phyloP scores from a whole-genome alignment of 2,797 vertebrate species.

The Decapterus maruadsi region DNA sequence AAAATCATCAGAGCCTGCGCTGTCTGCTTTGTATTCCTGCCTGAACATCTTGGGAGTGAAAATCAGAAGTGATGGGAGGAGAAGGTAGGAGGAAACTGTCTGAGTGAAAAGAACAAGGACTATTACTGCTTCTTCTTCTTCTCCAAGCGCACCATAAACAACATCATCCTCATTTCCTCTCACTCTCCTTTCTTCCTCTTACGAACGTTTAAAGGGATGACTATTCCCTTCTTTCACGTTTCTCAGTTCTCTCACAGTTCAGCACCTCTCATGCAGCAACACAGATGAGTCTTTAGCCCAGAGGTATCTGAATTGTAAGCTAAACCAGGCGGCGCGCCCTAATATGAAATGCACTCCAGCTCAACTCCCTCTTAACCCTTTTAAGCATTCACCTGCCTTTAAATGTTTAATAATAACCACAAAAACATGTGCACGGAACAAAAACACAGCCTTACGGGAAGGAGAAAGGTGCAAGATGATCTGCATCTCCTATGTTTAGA shows the following conservation, averaged over 20 bases:
- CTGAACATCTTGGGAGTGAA: constrained; percentile 68
- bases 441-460: constrained; percentile 48
- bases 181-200: constrained; percentile 15
- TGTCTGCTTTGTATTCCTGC: constrained; percentile 78
- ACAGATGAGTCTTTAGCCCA: constrained; percentile 44
- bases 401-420: constrained; percentile 67
- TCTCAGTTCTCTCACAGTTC: constrained; percentile 25
- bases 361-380: constrained; percentile 46
- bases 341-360: constrained; percentile 26
- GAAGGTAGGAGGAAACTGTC: constrained; percentile 70
- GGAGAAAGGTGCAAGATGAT: constrained; percentile 58
- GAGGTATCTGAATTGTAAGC: constrained; percentile 40
- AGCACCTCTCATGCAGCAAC: constrained; percentile 23
- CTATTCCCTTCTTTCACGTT: constrained; percentile 16
- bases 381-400: constrained; percentile 57
- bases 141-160: constrained; percentile 18
- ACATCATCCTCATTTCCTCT: constrained; percentile 33
- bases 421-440: constrained; percentile 37
- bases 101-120: constrained; percentile 55
- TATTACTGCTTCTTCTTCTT: constrained; percentile 64
- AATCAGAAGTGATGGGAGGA: constrained; percentile 72
- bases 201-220: constrained; percentile 19
- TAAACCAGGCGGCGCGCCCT: constrained; percentile 29
- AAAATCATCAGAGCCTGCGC: constrained; percentile 67
- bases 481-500: constrained; percentile 63